Evolutionary conservation across 2,888 invertebrate species (phyloP).

Genomic region (Octodonta nipae): DNA sequence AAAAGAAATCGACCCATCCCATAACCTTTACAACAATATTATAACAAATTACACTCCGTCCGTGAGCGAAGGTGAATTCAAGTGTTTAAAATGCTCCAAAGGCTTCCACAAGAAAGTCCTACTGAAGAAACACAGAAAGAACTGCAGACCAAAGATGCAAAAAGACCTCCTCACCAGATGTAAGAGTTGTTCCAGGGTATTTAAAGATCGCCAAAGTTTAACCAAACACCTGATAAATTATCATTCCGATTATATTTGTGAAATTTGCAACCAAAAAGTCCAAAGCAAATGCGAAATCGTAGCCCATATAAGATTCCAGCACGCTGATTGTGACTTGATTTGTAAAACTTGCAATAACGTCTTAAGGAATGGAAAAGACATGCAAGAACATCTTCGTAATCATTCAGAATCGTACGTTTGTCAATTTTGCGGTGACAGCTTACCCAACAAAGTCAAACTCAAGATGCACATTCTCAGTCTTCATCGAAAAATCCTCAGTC

Average conservation of each 20-base stretch:
- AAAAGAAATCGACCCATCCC: conserved; percentile 33
- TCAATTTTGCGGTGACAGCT: conserved; percentile 44
- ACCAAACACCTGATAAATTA: conserved; percentile 43
- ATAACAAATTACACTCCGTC: conserved; percentile 35
- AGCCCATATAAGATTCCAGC: conserved; percentile 35
- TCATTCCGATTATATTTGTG: conserved; percentile 41
- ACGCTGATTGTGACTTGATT: conserved; percentile 41
- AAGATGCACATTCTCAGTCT: conserved; percentile 45
- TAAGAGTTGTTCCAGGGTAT: conserved; percentile 43
- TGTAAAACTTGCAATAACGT: conserved; percentile 41
- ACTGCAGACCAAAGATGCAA: conserved; percentile 37
- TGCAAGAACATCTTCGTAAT: conserved; percentile 39
- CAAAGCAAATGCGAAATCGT: conserved; percentile 7
- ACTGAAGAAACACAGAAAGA: conserved; percentile 44
- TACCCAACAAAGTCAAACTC: conserved; percentile 43
- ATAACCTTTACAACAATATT: conserved; percentile 33
- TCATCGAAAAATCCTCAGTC: conserved; percentile 42
- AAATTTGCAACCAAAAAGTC: conserved; percentile 40
- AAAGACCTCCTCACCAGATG: conserved; percentile 43
- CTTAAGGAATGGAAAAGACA: conserved; percentile 39
- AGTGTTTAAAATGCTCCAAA: conserved; percentile 43
- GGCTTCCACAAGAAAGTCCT: conserved; percentile 43
- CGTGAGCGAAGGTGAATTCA: conserved; percentile 37
- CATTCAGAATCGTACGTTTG: conserved; percentile 42
- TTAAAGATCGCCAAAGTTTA: conserved; percentile 42